phyloP scores from a whole-genome alignment of 2,113 vertebrate species.

The Sinocyclocheilus grahami region DNA sequence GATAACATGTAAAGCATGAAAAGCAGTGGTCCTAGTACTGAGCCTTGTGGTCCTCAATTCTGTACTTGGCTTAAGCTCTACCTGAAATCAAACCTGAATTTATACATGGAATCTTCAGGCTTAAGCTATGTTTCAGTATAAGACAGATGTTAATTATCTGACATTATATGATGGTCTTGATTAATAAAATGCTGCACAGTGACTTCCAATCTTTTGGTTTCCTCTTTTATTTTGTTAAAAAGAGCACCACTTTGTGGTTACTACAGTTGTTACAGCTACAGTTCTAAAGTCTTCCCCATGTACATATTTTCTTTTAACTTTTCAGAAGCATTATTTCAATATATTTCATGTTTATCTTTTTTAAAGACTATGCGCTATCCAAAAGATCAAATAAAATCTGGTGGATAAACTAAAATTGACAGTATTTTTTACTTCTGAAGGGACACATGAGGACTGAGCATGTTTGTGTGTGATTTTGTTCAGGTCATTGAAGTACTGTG shows the following conservation, averaged over 20 bases:
- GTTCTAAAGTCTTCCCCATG: not conserved
- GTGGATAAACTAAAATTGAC: not conserved
- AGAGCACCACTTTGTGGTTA: not conserved
- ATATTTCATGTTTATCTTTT: not conserved
- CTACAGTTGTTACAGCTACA: not conserved
- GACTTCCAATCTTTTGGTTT: not conserved
- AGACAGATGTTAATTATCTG: not conserved
- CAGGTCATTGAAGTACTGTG: constrained; percentile 95
- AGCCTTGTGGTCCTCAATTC: too few species aligned
- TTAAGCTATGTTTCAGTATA: not conserved
- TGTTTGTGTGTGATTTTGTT: not conserved
- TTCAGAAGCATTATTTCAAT: not conserved
- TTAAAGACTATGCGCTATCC: not conserved
- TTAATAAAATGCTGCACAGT: not conserved
- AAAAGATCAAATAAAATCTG: not conserved
- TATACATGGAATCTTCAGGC: too few species aligned
- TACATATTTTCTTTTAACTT: not conserved
- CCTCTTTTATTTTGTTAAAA: not conserved
- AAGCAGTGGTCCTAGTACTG: too few species aligned
- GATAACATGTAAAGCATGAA: too few species aligned
- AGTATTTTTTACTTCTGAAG: not conserved
- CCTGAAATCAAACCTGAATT: not conserved
- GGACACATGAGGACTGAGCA: not conserved
- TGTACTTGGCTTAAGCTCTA: not conserved
- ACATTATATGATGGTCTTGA: not conserved